Evolutionary conservation across 2,113 vertebrate genomes (phyloP), one percentile per base, ranked within the genome.

Genomic region (Corvus cornix): DNA sequence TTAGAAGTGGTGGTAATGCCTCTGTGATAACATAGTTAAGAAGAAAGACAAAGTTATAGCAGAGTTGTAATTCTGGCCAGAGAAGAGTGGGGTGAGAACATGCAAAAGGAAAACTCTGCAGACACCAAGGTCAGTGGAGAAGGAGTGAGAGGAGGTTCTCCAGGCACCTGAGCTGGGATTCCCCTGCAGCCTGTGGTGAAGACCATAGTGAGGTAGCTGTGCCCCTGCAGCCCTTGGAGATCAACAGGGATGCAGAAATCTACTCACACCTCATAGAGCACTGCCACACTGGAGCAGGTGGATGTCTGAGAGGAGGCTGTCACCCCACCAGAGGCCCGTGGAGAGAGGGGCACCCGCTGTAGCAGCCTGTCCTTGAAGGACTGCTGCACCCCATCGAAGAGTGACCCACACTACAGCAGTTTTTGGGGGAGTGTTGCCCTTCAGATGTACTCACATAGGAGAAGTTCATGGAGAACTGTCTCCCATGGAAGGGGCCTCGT

Each of bases 41-140:
- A 31, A 37, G 21, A 22, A 60, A 39, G 27, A 33, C 5, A 27
- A 44, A 60, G 12, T 10, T 33, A 44, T 28, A 16, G 18, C 9
- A 19, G 12, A 33, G 12, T 13, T 69, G 23, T 39, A 16, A 24
- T 19, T 16, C 9, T 0, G 0, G 39, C 23, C 28, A n/a, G 46
- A 60, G 55, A 69, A 60, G 23, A 52, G 9, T 0, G 1, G 8
- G 11, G 3, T 37, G 46, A 27, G 17, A 68, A 59, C 9, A 3
- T 2, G 17, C 10, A 31, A 28, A n/a, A 60, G 27, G 13, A 62
- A 23, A 53, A 7, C 28, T 37, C 33, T 53, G 28, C 15, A 60
- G 39, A 33, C 33, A 39, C 11, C 33, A 28, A 44, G 10, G 15
- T 23, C 39, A 39, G 5, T 23, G 15, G 15, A 52, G 46, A 52